phyloP scores from a whole-genome alignment of 2,113 vertebrate genomes.

The Pan paniscus region DNA sequence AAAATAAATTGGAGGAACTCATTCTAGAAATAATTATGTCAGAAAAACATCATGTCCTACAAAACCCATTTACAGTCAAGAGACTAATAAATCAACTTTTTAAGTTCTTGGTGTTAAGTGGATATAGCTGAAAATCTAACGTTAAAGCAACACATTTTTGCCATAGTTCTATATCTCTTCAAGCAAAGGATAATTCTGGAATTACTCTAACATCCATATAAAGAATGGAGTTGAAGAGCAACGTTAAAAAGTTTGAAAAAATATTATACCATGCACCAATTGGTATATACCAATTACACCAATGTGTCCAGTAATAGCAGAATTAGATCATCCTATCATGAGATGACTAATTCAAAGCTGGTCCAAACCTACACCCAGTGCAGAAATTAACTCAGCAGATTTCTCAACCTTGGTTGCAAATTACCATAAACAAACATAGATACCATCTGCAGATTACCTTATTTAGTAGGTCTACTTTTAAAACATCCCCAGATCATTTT shows the following conservation, averaged over 20 bases:
- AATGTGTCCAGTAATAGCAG: neutral
- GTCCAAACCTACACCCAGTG: neutral
- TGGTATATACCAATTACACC: no score
- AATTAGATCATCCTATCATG: neutral
- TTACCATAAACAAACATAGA: neutral
- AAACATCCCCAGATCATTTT: neutral
- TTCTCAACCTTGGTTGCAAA: neutral
- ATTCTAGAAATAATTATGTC: slow-evolving; percentile 39
- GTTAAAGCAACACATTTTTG: neutral
- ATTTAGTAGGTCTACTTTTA: neutral
- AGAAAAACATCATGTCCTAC: slow-evolving; percentile 37
- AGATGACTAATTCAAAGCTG: neutral
- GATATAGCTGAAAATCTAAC: neutral
- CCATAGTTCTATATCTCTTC: neutral
- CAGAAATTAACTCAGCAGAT: neutral
- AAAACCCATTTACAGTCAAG: slow-evolving; percentile 39
- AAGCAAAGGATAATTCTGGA: neutral
- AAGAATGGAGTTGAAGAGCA: neutral
- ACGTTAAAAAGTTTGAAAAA: neutral
- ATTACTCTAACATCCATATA: neutral
- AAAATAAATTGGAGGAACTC: slow-evolving; percentile 55
- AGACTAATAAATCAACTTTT: slow-evolving; percentile 27
- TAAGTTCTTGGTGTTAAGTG: slow-evolving; percentile 37
- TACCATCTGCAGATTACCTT: neutral
- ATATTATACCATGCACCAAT: neutral